These are phyloP conservation scores for Parascotia fuliginaria DNA, from an alignment of 2,888 invertebrate species.

Conservation along the genomic window DNA sequence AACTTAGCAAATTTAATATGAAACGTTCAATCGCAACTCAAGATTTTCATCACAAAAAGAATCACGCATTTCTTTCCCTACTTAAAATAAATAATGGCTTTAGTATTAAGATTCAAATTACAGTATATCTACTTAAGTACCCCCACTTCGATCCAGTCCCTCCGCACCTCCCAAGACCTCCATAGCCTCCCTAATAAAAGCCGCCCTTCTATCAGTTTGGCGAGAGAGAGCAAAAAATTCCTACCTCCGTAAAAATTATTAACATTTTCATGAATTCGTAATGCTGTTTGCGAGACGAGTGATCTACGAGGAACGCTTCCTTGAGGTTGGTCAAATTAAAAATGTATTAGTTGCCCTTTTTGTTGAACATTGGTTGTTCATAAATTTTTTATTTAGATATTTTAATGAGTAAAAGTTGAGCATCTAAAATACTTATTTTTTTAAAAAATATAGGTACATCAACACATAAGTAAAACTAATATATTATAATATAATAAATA, in stretches of 20 bases:
- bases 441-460: no score
- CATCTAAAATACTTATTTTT: background rate
- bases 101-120: constrained; percentile 79
- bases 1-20: constrained; percentile 45
- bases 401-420: constrained; percentile 3
- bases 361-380: constrained; percentile 21
- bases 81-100: constrained; percentile 79
- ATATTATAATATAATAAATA: no score
- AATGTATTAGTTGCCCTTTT: constrained; percentile 48
- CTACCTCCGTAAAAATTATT: constrained; percentile 70
- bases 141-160: constrained; percentile 50
- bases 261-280: constrained; percentile 74
- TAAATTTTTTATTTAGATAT: constrained; percentile 15
- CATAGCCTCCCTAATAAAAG: constrained; percentile 62
- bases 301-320: constrained; percentile 53
- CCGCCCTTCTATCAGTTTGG: constrained; percentile 62
- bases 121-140: constrained; percentile 71
- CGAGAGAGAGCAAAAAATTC: constrained; percentile 49
- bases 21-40: constrained; percentile 59
- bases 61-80: constrained; percentile 66
- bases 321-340: constrained; percentile 51
- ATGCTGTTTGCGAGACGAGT: constrained; percentile 60
- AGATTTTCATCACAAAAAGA: constrained; percentile 60
- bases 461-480: no score
- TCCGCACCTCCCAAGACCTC: constrained; percentile 5